Evolutionary conservation across 2,113 vertebrate species (phyloP).

Genomic region (Isichthys henryi): DNA sequence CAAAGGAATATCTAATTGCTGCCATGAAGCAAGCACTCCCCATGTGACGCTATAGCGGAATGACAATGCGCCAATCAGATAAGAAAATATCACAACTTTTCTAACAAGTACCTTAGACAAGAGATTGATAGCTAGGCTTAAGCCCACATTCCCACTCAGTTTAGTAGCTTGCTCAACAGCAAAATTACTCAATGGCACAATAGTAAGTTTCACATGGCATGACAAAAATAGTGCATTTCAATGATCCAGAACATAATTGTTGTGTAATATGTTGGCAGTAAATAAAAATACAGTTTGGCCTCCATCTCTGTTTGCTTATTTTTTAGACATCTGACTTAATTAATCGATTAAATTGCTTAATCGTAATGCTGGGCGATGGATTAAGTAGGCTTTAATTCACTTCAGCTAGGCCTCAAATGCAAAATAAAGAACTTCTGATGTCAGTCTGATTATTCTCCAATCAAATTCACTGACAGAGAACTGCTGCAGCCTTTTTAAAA

Average conservation of each 20-base stretch:
- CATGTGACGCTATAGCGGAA: neutral
- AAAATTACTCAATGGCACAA: neutral
- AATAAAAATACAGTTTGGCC: conserved; percentile 13
- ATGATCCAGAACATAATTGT: conserved; percentile 1
- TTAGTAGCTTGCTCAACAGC: neutral
- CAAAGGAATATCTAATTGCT: neutral
- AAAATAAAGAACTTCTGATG: neutral
- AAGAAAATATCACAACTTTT: neutral
- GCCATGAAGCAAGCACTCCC: neutral
- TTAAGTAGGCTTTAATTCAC: neutral
- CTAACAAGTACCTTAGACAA: neutral
- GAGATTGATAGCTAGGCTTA: neutral
- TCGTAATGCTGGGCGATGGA: neutral
- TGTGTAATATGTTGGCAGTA: neutral
- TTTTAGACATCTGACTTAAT: neutral
- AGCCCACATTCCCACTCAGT: neutral
- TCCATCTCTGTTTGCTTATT: neutral
- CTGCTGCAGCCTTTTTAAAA: neutral
- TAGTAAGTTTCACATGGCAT: neutral
- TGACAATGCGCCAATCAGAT: neutral
- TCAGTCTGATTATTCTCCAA: neutral
- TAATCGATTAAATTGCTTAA: neutral
- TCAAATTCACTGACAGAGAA: neutral
- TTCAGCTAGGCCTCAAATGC: neutral
- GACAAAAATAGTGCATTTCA: neutral